phyloP scores from a whole-genome alignment of 1,140 invertebrate species.

The Elymnias hypermnestra region DNA sequence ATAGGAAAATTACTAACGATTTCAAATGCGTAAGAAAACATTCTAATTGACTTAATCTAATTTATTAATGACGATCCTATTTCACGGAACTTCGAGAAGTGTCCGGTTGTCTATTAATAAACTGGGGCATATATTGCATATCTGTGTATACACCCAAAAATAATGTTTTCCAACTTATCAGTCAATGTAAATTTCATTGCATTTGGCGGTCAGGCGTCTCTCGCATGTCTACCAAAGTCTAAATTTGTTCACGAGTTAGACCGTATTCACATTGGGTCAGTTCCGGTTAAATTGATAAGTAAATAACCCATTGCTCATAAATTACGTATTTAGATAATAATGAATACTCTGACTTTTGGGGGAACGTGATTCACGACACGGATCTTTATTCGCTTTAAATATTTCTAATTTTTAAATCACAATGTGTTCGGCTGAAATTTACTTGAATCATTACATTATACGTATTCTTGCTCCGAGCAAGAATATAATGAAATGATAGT shows the following conservation, averaged over 20 bases:
- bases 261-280: not conserved
- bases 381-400: too few relatives aligned
- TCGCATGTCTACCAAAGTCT: constrained; percentile 27
- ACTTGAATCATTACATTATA: too few relatives aligned
- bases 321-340: too few relatives aligned
- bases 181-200: not conserved
- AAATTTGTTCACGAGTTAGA: constrained; percentile 1
- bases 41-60: not conserved
- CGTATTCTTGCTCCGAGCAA: too few relatives aligned
- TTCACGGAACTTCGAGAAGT: not conserved
- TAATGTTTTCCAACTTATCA: constrained; percentile 1
- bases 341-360: too few relatives aligned
- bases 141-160: not conserved
- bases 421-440: too few relatives aligned
- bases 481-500: too few relatives aligned
- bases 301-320: not conserved
- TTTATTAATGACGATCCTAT: not conserved
- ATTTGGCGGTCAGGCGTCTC: constrained; percentile 21
- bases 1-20: too few relatives aligned
- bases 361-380: too few relatives aligned
- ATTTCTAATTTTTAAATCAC: too few relatives aligned
- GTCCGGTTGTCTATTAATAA: not conserved
- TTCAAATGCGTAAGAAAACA: too few relatives aligned
- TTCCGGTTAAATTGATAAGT: not conserved
- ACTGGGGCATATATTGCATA: not conserved